phyloP scores from a whole-genome alignment of 1,140 invertebrate species.

The Eriocheir sinensis region DNA sequence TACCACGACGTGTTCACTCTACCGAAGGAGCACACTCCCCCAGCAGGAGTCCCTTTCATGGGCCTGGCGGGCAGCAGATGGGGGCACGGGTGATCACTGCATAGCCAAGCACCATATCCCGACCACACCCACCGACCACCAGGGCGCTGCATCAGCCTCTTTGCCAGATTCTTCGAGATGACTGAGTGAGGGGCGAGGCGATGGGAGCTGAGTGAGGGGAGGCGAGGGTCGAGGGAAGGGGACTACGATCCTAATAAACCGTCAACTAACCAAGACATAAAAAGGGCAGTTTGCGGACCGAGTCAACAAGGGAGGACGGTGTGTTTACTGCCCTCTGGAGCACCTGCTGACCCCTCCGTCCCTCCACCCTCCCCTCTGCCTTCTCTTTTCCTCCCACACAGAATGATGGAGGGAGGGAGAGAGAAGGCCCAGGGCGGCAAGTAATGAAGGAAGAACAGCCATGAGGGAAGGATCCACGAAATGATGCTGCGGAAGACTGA shows the following conservation, averaged over 20 bases:
- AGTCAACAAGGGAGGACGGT: conserved; percentile 40
- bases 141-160: background rate
- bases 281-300: conserved; percentile 35
- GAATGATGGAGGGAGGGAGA: background rate
- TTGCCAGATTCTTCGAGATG: background rate
- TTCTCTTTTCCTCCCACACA: background rate
- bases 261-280: conserved; percentile 17
- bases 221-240: background rate
- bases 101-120: background rate
- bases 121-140: background rate
- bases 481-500: background rate
- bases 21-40: background rate
- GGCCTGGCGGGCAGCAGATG: background rate
- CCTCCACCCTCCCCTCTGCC: background rate
- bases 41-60: background rate
- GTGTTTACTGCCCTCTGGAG: conserved; percentile 6
- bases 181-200: background rate
- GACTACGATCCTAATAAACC: conserved; percentile 17
- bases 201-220: background rate
- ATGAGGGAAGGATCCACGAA: background rate
- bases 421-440: background rate
- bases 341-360: conserved; percentile 4
- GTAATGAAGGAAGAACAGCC: background rate
- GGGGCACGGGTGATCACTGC: background rate
- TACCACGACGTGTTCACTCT: background rate